These are phyloP conservation scores for Terebella lapidaria DNA, from an alignment of 2,888 invertebrate genomes.

Conservation along the genomic window DNA sequence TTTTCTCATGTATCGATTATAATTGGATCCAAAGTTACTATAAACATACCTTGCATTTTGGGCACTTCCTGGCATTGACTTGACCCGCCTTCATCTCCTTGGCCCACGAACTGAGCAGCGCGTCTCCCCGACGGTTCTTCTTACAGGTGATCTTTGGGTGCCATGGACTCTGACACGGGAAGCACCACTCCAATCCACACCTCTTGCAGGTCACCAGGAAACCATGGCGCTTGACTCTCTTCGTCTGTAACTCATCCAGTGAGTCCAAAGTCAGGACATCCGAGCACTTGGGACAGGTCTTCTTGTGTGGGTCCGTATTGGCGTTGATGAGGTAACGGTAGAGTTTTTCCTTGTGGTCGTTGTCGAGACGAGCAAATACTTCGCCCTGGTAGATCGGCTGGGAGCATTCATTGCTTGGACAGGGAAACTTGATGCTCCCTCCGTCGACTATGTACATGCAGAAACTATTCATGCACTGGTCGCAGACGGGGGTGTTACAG, in stretches of 20 bases:
- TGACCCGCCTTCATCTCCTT: conserved; percentile 47
- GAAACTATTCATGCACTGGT: neutral
- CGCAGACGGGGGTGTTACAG: neutral
- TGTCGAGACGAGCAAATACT: conserved; percentile 39
- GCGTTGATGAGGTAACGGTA: conserved; percentile 45
- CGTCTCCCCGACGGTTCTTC: conserved; percentile 47
- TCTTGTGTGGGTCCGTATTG: conserved; percentile 46
- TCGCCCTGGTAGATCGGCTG: conserved; percentile 46
- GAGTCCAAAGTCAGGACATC: conserved; percentile 28
- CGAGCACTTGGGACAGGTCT: conserved; percentile 53
- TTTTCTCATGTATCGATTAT: neutral
- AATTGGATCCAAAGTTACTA: neutral
- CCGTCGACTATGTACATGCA: neutral
- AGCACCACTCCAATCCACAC: conserved; percentile 53
- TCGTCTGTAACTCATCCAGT: neutral
- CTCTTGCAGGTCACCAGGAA: conserved; percentile 34
- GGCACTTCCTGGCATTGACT: conserved; percentile 53
- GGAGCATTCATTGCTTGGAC: conserved; percentile 41
- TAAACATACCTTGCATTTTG: conserved; percentile 52
- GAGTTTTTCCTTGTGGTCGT: conserved; percentile 41
- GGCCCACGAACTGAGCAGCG: conserved; percentile 52
- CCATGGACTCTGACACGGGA: conserved; percentile 53
- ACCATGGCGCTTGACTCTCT: conserved; percentile 24
- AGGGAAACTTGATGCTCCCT: conserved; percentile 45
- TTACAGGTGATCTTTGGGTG: conserved; percentile 50